Evolutionary conservation across 2,888 invertebrate genomes (phyloP), one percentile per base, ranked within the genome.

Genomic region (Eilema caniola): DNA sequence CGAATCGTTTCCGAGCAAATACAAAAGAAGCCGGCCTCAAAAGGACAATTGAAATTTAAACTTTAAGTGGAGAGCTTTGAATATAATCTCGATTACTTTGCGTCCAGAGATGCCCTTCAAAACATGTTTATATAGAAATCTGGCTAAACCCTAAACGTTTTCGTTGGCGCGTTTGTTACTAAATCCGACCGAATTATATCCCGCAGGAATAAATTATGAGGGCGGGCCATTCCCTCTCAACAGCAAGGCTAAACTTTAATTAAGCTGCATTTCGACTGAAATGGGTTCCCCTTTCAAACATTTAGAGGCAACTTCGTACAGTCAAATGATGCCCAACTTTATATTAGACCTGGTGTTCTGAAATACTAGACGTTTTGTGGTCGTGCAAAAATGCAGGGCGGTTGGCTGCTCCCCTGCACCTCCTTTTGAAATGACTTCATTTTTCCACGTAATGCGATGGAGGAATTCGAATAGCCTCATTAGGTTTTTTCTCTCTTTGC

Each of bases 151-250:
- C 85, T 86, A 86, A 89, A 87, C 86, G 89, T 89, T 91, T 89
- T 87, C 83, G 86, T 81, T 83, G 82, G 82, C 85, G 84, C 87
- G 86, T 90, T 91, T 90, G 92, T 90, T 89, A 88, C 90, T 89
- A 92, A 93, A 92, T 91, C 90, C 88, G 80, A 79, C 89, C 87
- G 88, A 92, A 92, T 92, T 90, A 93, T 93, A 92, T 89, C 88
- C 90, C 89, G 74, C 87, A 85, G 88, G 91, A 93, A 94, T 94
- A 94, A 93, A 93, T 94, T 93, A 93, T 93, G 90, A 92, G 89
- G 85, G 86, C 85, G 86, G 88, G 84, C 90, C 88, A 90, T 90
- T 90, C 87, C 86, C 90, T 92, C 92, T 90, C 91, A 89, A 85
- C 88, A 86, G 88, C 85, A 87, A 83, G 85, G 86, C 91, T 90